Evolutionary conservation across 2,888 invertebrate species (phyloP).

Genomic region (Lepidocyrtinus sp.): DNA sequence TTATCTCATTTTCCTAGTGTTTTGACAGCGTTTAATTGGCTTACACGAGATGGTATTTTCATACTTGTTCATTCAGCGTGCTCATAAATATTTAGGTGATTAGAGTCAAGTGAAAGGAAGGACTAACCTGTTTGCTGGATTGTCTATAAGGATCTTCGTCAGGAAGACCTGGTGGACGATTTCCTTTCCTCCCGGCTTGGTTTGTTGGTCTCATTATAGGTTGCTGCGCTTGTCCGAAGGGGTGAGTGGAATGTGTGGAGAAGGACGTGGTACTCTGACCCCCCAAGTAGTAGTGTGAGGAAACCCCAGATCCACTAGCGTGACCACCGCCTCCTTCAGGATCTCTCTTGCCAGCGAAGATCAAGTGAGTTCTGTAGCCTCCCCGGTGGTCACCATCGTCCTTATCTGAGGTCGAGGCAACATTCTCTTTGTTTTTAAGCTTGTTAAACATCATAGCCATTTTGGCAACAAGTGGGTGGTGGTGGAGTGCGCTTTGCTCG

Average conservation of each 20-base stretch:
- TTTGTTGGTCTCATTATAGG: conserved; percentile 34
- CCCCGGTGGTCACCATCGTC: conserved; percentile 67
- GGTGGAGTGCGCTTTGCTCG: too few relatives aligned
- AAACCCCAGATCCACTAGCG: conserved; percentile 60
- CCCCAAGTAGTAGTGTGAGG: conserved; percentile 63
- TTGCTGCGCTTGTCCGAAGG: conserved; percentile 68
- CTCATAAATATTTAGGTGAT: background rate
- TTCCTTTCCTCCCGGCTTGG: conserved; percentile 59
- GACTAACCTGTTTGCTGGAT: conserved; percentile 60
- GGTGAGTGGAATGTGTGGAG: conserved; percentile 70
- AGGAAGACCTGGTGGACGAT: conserved; percentile 49
- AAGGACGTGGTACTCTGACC: conserved; percentile 63
- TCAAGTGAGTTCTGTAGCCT: conserved; percentile 69
- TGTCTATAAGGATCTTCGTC: conserved; percentile 56
- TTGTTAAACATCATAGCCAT: conserved; percentile 69
- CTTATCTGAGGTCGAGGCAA: conserved; percentile 61
- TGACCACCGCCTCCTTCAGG: conserved; percentile 66
- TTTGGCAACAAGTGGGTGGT: conserved; percentile 30
- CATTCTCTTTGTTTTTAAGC: conserved; percentile 66
- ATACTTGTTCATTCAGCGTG: background rate
- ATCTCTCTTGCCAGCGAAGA: conserved; percentile 69
- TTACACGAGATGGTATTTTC: background rate
- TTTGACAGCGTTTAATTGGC: too few relatives aligned
- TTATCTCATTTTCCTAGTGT: background rate
- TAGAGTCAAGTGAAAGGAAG: background rate